These are phyloP conservation scores for Andrena bicolor DNA, from an alignment of 2,888 invertebrate genomes.

Conservation along the genomic window DNA sequence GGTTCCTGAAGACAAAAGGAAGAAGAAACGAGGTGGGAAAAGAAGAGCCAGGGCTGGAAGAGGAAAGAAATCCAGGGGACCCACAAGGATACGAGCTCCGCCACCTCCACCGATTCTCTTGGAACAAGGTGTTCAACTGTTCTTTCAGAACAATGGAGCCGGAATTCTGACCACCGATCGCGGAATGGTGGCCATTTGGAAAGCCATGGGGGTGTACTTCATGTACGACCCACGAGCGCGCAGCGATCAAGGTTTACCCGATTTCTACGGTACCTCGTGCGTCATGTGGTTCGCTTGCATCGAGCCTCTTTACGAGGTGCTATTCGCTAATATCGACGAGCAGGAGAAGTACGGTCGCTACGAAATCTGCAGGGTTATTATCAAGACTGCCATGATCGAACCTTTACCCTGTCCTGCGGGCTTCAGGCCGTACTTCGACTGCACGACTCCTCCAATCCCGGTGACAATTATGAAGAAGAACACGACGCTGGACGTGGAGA, in stretches of 20 bases:
- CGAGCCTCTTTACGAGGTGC: conserved; percentile 75
- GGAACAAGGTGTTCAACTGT: conserved; percentile 75
- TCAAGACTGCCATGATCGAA: conserved; percentile 76
- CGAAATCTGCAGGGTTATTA: conserved; percentile 74
- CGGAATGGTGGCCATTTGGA: conserved; percentile 78
- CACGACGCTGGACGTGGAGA: conserved; percentile 73
- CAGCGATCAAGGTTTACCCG: conserved; percentile 70
- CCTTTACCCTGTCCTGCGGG: conserved; percentile 78
- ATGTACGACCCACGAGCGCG: conserved; percentile 78
- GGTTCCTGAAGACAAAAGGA: conserved; percentile 72
- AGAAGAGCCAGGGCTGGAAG: conserved; percentile 24
- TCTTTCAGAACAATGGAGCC: conserved; percentile 79
- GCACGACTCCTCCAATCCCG: conserved; percentile 65
- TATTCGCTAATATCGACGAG: conserved; percentile 76
- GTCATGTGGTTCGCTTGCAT: conserved; percentile 81
- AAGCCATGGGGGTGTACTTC: conserved; percentile 79
- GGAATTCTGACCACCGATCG: conserved; percentile 77
- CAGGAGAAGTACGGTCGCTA: conserved; percentile 76
- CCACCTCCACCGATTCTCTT: conserved; percentile 75
- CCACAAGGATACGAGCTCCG: conserved; percentile 56
- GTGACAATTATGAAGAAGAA: conserved; percentile 61
- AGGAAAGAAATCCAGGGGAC: conserved; percentile 37
- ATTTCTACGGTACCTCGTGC: conserved; percentile 73
- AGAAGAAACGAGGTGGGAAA: conserved; percentile 61
- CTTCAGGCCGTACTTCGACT: conserved; percentile 74